Conservation (phyloP, 1,140 invertebrate species). For the Schlechtendalia chinensis region DNA sequence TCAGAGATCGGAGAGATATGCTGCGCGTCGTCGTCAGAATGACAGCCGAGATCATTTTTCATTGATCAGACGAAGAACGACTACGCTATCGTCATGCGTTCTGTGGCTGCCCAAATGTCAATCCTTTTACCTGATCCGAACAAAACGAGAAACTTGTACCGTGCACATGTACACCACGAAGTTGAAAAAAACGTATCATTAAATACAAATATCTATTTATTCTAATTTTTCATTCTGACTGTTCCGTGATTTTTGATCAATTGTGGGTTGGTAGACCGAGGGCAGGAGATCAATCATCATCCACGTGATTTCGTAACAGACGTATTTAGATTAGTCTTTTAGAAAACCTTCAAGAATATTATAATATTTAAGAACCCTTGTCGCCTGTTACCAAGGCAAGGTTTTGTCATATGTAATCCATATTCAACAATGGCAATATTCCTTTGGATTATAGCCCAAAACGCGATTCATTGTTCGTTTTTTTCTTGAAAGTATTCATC, state of each 20-base stretch:
- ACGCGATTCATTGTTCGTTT: background rate
- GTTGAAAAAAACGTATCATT: conserved; percentile 2
- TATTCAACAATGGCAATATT: background rate
- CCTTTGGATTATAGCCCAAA: background rate
- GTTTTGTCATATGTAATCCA: conserved; percentile 31
- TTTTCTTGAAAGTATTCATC: background rate
- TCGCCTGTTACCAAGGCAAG: conserved; percentile 28
- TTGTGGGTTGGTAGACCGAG: background rate
- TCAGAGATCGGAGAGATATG: no score
- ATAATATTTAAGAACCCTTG: background rate
- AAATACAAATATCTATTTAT: background rate
- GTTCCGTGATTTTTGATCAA: background rate
- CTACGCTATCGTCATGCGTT: background rate
- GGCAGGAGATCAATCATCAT: conserved; percentile 28
- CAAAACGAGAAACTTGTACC: background rate
- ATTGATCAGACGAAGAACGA: background rate
- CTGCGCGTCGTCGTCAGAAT: background rate
- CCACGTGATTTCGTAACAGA: conserved; percentile 1
- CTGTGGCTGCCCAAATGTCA: background rate
- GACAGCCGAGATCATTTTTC: background rate
- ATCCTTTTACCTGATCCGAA: background rate
- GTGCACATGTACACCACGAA: background rate
- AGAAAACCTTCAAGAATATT: conserved; percentile 5
- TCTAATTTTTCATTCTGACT: background rate
- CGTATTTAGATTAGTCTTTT: conserved; percentile 40